phyloP scores from a whole-genome alignment of 2,797 vertebrate genomes.

The Propithecus perrieri region DNA sequence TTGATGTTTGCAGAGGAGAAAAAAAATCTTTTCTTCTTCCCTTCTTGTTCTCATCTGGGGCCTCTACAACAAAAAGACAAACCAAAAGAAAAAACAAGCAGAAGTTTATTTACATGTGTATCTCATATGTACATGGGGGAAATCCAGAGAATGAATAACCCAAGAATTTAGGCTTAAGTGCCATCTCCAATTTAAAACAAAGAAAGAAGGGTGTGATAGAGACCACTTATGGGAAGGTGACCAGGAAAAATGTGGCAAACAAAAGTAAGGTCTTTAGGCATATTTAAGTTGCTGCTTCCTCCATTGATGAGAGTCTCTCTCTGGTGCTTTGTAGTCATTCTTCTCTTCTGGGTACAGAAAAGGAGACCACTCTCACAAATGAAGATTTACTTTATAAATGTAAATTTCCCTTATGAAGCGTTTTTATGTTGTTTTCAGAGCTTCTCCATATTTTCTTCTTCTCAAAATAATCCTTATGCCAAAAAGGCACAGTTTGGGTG shows the following conservation, averaged over 20 bases:
- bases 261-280: neutral
- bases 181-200: neutral
- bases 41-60: neutral
- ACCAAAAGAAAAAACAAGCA: neutral
- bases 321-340: neutral
- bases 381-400: neutral
- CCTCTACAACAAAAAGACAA: neutral
- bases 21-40: neutral
- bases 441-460: neutral
- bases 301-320: neutral
- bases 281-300: neutral
- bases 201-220: neutral
- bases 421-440: neutral
- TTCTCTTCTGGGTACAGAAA: neutral
- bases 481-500: neutral
- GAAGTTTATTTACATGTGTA: neutral
- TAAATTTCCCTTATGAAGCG: neutral
- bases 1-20: conserved; percentile 21
- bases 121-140: neutral
- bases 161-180: neutral
- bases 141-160: neutral
- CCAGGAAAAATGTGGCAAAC: neutral
- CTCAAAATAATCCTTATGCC: neutral
- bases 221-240: neutral
- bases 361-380: neutral